Conservation (phyloP, 2,888 invertebrate species). For the Nineta flava region DNA sequence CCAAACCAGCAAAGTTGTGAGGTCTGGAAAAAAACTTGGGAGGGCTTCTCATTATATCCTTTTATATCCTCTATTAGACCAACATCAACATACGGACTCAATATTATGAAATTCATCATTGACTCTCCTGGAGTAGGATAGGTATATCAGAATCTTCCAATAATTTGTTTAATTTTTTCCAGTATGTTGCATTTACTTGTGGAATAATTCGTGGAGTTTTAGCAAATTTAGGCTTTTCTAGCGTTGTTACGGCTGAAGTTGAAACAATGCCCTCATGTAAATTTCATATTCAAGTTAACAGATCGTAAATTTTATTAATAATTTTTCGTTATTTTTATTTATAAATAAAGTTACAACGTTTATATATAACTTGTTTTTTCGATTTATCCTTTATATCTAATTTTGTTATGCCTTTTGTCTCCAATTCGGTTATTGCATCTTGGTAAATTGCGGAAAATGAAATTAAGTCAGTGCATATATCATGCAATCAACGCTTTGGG, state of each 20-base stretch:
- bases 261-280: conserved; percentile 83
- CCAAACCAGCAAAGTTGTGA: too few species aligned
- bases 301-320: conserved; percentile 29
- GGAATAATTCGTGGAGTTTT: conserved; percentile 89
- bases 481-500: too few species aligned
- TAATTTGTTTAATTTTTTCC: conserved; percentile 19
- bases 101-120: too few species aligned
- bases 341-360: not conserved
- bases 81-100: too few species aligned
- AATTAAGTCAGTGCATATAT: too few species aligned
- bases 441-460: too few species aligned
- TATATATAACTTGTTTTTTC: not conserved
- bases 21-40: too few species aligned
- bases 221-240: conserved; percentile 84
- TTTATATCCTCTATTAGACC: too few species aligned
- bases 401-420: too few species aligned
- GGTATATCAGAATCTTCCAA: conserved; percentile 10
- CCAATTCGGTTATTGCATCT: too few species aligned
- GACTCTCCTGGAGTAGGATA: conserved; percentile 4
- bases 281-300: conserved; percentile 80
- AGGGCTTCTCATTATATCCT: too few species aligned
- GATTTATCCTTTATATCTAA: not conserved
- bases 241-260: conserved; percentile 91
- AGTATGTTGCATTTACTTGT: conserved; percentile 89
- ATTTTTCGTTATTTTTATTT: not conserved